Base-by-base conservation (phyloP, 2,797 vertebrate species). In the Sardinella longiceps region DNA sequence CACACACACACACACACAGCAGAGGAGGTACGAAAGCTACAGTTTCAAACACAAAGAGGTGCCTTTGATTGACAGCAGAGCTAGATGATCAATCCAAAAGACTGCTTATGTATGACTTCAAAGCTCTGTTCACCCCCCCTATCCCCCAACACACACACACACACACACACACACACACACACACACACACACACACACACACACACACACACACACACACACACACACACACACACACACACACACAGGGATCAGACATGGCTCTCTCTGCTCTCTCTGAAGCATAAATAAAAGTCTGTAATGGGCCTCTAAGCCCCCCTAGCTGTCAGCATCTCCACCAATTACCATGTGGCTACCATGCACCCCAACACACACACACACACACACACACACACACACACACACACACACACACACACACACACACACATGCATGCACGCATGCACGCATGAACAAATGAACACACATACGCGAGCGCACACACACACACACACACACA, bases 301-400 rank as follows among this genome's bases (percentile, higher is more conserved):
- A 95, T 95, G 93, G 93, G 93, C 94, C 93, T 90, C 91, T 90
- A 91, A 93, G 94, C 94, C 94, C 94, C 94, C 95, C 95, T 94
- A 95, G 94, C 95, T 96, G 95, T 96, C 95, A 95, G 91, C 93
- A 91, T 95, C 95, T 95, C 94, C 94, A 95, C 93, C 95, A 95
- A 95, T 96, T 95, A 95, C 94, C 92, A 82, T 70, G 93, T 95
- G 91, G 93, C 90, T 80, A 92, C 80, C 6, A 56, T 56, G 20
- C 53, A 56, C 23, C 53, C 23, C 53, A 56, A 56, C 53, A 56
- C 3, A 56, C 43, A 51, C 46, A 48, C 46, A 48, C 46, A 48
- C 46, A 48, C 46, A 48, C 12, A 11, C 46, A 48, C 46, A 48
- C 12, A 11, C 46, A 48, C 46, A 18, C 15, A 3, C 50, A 53